Base-by-base conservation (phyloP, 64 coral and sea anemone genomes). In the Pocillopora damicornis region DNA sequence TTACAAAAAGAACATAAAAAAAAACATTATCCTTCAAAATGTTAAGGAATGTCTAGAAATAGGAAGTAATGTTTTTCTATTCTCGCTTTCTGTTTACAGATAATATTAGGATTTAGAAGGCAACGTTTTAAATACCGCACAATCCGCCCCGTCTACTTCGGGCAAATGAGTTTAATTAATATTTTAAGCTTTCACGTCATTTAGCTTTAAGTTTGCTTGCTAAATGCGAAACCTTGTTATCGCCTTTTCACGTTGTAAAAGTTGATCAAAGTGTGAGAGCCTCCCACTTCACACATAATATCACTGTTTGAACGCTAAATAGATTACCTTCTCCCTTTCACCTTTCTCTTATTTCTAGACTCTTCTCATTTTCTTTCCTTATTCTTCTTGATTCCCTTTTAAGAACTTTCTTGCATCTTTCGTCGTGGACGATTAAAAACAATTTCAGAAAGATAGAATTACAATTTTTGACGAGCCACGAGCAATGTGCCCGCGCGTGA, bases 131-230 rank as follows among this genome's bases (percentile, higher is more conserved):
- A 85, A 85, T 85, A 85, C 65, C 64, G 18, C 81, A 26, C 64
- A 85, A 85, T 73, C 81, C 81, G 65, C 81, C 68, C 65, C 37
- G 81, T 85, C 81, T 72, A 37, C 81, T 18, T 23, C 65, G 26
- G 26, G 64, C 64, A 85, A 85, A 85, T 85, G 81, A 85, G 65
- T 85, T 85, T 72, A 85, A 85, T 85, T 85, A 71, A 85, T 73
- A 68, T 85, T 85, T 85, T 18, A 85, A 85, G 81, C 80, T 38
- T 85, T 85, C 81, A 67, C 37, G 81, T 85, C 81, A 85, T 73
- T 72, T 85, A 73, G 38, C 25, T 85, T 82, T 85, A 72, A 85
- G 63, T 72, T 73, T 72, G 81, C 81, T 85, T 37, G 81, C 81
- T 85, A 85, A 85, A 85, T 85, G 63, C 35, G 38, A 85, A 73